A percentile compares a stretch with the other conserved stretches of the same genome.
Conservation (phyloP, 2,888 invertebrate genomes). For the Portevinia maculata region DNA sequence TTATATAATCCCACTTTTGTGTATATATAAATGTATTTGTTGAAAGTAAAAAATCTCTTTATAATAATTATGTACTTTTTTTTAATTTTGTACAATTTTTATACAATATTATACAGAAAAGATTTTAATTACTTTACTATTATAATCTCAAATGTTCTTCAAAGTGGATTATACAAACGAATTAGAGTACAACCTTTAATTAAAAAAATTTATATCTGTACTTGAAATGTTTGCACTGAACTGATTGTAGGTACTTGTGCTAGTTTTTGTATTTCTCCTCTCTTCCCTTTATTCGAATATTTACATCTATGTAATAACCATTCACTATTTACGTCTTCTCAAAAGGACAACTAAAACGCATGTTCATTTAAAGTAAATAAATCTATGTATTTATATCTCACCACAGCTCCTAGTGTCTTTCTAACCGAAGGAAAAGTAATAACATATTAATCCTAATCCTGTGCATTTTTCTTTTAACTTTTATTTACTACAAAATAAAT, state of each 20-base stretch:
- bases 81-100: constrained; percentile 60
- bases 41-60: constrained; percentile 29
- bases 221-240: constrained; percentile 47
- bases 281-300: background rate
- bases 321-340: too few species aligned
- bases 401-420: constrained; percentile 50
- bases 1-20: constrained; percentile 53
- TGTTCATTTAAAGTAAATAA: constrained; percentile 24
- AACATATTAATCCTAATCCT: background rate
- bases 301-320: background rate
- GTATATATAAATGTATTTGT: constrained; percentile 41
- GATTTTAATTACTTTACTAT: constrained; percentile 33
- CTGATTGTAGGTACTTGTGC: constrained; percentile 16
- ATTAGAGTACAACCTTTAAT: background rate
- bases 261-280: background rate
- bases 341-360: too few species aligned
- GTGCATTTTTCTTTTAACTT: constrained; percentile 22
- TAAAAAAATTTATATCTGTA: too few species aligned
- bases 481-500: constrained; percentile 19
- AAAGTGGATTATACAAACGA: constrained; percentile 23
- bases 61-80: constrained; percentile 42
- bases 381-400: constrained; percentile 20
- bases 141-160: constrained; percentile 38
- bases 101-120: constrained; percentile 54
- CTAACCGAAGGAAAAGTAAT: constrained; percentile 8